Percentiles rank a stretch among this genome's conserved stretches.
Conservation (phyloP, 2,797 vertebrate genomes). For the Rhincodon typus region DNA sequence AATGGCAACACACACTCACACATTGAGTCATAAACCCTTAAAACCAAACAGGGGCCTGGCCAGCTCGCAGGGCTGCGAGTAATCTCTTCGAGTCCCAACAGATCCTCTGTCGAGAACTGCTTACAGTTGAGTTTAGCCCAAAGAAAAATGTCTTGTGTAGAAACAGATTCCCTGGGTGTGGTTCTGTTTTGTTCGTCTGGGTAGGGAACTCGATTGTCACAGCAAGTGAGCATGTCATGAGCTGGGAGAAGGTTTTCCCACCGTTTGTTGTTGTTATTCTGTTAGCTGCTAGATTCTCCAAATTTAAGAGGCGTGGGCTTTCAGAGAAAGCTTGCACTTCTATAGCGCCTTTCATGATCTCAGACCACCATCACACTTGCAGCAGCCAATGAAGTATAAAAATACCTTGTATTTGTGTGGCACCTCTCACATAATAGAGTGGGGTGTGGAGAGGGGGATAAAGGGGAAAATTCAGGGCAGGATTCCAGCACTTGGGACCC, state of each 20-base stretch:
- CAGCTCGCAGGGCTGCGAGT: background rate
- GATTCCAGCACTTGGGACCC: no score
- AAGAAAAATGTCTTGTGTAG: background rate
- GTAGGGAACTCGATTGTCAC: no score
- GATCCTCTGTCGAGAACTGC: background rate
- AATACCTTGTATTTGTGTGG: background rate
- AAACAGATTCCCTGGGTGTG: background rate
- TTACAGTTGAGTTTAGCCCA: background rate
- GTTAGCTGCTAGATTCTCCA: background rate
- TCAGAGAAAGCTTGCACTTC: no score
- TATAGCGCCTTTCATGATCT: background rate
- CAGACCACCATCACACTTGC: background rate
- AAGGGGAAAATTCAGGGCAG: no score
- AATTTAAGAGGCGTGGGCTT: no score
- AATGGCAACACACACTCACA: background rate
- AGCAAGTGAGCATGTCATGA: background rate
- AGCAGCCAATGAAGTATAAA: background rate
- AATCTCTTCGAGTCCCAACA: background rate
- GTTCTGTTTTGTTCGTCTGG: background rate
- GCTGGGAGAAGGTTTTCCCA: background rate
- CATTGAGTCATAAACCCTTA: background rate
- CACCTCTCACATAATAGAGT: no score
- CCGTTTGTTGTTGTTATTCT: no score
- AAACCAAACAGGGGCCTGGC: background rate
- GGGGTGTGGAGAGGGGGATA: no score